Evolutionary conservation across 2,113 vertebrate species (phyloP).

Genomic region (Nothoprocta pentlandii): DNA sequence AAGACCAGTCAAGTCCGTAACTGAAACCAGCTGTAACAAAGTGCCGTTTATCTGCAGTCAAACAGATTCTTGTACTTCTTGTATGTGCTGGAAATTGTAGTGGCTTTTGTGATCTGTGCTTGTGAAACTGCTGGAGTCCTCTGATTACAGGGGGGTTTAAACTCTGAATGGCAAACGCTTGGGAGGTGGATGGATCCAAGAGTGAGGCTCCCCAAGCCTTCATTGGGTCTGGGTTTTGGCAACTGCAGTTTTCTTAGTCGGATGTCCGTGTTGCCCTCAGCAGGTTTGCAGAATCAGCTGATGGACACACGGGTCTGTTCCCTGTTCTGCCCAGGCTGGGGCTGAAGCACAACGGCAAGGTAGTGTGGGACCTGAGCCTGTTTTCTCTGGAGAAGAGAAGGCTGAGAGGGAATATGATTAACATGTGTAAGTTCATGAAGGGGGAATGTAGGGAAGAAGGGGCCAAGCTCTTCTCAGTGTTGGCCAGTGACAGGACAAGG

Average conservation of each 20-base stretch:
- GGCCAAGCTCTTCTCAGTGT: too few species aligned
- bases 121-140: background rate
- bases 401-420: too few species aligned
- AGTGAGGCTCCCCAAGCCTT: background rate
- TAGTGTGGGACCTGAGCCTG: background rate
- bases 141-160: background rate
- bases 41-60: fast-evolving
- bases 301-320: background rate
- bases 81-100: fast-evolving
- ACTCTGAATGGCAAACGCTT: background rate
- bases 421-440: too few species aligned
- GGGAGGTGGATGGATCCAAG: background rate
- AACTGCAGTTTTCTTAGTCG: background rate
- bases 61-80: background rate
- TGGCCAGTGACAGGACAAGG: too few species aligned
- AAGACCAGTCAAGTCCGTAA: background rate
- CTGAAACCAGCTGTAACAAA: background rate
- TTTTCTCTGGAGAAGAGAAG: too few species aligned
- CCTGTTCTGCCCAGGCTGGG: background rate
- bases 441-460: too few species aligned
- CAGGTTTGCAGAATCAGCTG: background rate
- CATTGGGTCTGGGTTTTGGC: background rate
- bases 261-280: background rate
- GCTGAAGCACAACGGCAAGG: fast-evolving
- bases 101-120: background rate